A percentile compares a stretch with the other conserved stretches of the same genome.
Evolutionary conservation across 23 tunicate genomes (phyloP).

Genomic region (Ascidia mentula): DNA sequence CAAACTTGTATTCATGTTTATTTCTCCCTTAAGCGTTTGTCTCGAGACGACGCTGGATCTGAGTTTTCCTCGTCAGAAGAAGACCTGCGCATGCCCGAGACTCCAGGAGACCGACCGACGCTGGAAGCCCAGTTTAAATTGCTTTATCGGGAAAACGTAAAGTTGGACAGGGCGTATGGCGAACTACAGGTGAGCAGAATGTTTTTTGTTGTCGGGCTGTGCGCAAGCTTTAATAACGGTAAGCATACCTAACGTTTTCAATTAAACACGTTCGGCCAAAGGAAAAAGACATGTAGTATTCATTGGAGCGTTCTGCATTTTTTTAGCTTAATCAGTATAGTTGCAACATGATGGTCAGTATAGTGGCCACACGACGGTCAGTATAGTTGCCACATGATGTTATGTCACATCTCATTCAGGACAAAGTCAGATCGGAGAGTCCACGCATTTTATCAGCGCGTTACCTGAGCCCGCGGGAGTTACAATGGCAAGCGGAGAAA

Average conservation of each 20-base stretch:
- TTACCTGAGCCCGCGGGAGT: constrained; percentile 50
- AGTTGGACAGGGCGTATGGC: constrained; percentile 48
- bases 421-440: constrained; percentile 42
- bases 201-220: too few species aligned
- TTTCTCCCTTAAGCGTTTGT: too few species aligned
- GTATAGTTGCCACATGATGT: too few species aligned
- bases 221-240: too few species aligned
- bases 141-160: constrained; percentile 49
- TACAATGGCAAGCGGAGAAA: constrained; percentile 42
- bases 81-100: constrained; percentile 4
- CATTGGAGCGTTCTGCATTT: too few species aligned
- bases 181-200: constrained; percentile 35
- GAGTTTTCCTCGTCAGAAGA: constrained; percentile 10
- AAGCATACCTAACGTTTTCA: too few species aligned
- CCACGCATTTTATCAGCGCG: constrained; percentile 32
- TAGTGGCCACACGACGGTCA: too few species aligned
- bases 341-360: too few species aligned
- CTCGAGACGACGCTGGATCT: not conserved
- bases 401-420: constrained; percentile 16
- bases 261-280: too few species aligned
- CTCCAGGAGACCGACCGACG: constrained; percentile 45
- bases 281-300: too few species aligned
- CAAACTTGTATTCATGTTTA: too few species aligned
- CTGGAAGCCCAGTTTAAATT: constrained; percentile 61
- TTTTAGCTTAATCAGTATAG: too few species aligned